Evolutionary conservation across 2,888 invertebrate species (phyloP).

Genomic region (Himalopsyche japonica): DNA sequence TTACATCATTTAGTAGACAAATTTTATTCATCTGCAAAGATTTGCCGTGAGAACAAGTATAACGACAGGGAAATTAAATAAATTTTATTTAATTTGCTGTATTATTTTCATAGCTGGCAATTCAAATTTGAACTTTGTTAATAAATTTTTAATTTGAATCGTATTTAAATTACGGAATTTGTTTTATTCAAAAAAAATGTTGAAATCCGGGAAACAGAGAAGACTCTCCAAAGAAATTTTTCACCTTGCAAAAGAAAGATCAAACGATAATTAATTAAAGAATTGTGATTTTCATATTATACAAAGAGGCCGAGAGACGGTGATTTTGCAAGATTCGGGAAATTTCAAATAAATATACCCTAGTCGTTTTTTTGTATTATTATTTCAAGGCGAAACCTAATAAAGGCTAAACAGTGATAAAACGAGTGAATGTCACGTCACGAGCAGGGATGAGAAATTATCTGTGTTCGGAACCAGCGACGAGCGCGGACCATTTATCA

Average conservation of each 20-base stretch:
- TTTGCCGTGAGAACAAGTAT: no score
- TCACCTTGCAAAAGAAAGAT: neutral
- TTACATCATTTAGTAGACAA: no score
- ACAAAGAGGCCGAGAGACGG: neutral
- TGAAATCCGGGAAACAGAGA: neutral
- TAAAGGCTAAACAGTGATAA: neutral
- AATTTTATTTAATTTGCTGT: neutral
- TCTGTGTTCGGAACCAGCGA: conserved; percentile 17
- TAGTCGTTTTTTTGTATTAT: neutral
- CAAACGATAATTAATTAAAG: neutral
- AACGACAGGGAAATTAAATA: no score
- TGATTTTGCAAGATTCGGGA: neutral
- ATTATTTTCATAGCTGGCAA: neutral
- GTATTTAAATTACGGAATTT: neutral
- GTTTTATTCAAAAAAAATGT: neutral
- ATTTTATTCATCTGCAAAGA: no score
- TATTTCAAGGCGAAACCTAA: neutral
- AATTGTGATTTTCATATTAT: neutral
- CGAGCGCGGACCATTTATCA: conserved; percentile 17
- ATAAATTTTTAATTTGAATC: neutral
- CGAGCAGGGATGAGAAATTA: conserved; percentile 20
- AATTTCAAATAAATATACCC: neutral
- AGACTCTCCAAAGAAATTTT: neutral
- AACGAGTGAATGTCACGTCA: conserved; percentile 1
- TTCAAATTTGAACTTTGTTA: neutral